Evolutionary conservation across 2,113 vertebrate species (phyloP).

Genomic region (Plecturocebus donacophilus): DNA sequence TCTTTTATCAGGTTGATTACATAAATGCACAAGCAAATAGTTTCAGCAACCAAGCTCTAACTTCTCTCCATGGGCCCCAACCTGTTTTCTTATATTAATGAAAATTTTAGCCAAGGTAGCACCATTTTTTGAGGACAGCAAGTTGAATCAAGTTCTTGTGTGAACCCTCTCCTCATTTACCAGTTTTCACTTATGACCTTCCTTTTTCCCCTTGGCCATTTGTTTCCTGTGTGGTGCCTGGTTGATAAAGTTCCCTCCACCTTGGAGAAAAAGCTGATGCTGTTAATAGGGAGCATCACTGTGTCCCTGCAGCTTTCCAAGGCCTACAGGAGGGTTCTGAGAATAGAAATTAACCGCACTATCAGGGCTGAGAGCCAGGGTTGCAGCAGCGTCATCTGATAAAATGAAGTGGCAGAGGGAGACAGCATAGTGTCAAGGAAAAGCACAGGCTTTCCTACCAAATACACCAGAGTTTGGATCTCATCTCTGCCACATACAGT

Average conservation of each 20-base stretch:
- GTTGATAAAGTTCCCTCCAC: not conserved
- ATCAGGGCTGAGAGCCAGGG: rapidly evolving
- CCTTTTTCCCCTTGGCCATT: rapidly evolving
- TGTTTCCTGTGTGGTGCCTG: not conserved
- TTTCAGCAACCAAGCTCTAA: not conserved
- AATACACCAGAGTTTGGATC: not conserved
- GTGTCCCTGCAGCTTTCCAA: not conserved
- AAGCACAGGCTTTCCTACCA: not conserved
- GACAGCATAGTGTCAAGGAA: rapidly evolving
- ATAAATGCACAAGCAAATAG: not conserved
- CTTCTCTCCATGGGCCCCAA: not conserved
- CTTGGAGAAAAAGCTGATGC: rapidly evolving
- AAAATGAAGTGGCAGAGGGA: not conserved
- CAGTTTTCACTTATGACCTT: not conserved
- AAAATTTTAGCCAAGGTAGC: not conserved
- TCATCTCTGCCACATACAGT: not conserved
- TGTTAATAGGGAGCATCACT: not conserved
- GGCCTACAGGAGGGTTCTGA: rapidly evolving
- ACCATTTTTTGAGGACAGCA: not conserved
- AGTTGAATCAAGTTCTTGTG: not conserved
- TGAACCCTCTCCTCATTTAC: not conserved
- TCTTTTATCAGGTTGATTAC: rapidly evolving
- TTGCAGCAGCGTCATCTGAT: not conserved
- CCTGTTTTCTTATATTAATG: not conserved
- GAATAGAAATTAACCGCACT: not conserved